phyloP scores from a whole-genome alignment of 2,888 invertebrate species.

The Byasa hedistus region DNA sequence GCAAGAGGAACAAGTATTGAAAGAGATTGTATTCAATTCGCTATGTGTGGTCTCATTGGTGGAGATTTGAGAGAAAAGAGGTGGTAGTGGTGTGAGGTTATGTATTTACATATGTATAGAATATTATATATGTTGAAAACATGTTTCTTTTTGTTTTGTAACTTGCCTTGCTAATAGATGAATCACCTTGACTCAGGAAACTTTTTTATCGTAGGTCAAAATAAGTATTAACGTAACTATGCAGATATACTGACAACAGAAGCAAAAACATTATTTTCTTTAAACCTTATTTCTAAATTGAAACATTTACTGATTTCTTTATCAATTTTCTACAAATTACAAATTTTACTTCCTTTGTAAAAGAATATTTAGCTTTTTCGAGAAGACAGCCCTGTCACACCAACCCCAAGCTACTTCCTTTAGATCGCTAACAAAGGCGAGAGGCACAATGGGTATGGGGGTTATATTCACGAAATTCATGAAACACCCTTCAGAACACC shows the following conservation, averaged over 20 bases:
- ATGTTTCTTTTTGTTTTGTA: too few relatives aligned
- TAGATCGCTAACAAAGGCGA: slow-evolving; percentile 23
- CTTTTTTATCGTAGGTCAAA: too few relatives aligned
- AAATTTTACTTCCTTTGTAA: not conserved
- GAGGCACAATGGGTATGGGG: slow-evolving; percentile 21
- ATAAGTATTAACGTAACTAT: too few relatives aligned
- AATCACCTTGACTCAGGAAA: too few relatives aligned
- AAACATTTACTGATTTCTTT: too few relatives aligned
- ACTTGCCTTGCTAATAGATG: too few relatives aligned
- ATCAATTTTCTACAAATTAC: too few relatives aligned
- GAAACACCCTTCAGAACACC: slow-evolving; percentile 34
- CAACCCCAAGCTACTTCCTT: not conserved
- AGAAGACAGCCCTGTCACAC: not conserved
- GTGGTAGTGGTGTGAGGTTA: slow-evolving; percentile 20
- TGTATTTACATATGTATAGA: not conserved
- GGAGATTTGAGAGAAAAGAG: slow-evolving; percentile 43
- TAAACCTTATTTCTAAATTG: too few relatives aligned
- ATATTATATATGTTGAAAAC: too few relatives aligned
- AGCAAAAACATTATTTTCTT: too few relatives aligned
- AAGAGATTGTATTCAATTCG: slow-evolving; percentile 54
- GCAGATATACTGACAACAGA: too few relatives aligned
- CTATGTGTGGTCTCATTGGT: slow-evolving; percentile 55
- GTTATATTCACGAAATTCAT: slow-evolving; percentile 23
- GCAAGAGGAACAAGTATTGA: slow-evolving; percentile 55
- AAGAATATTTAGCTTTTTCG: not conserved